Evolutionary conservation across 2,797 vertebrate genomes (phyloP).

Genomic region (Okamejei kenojei): DNA sequence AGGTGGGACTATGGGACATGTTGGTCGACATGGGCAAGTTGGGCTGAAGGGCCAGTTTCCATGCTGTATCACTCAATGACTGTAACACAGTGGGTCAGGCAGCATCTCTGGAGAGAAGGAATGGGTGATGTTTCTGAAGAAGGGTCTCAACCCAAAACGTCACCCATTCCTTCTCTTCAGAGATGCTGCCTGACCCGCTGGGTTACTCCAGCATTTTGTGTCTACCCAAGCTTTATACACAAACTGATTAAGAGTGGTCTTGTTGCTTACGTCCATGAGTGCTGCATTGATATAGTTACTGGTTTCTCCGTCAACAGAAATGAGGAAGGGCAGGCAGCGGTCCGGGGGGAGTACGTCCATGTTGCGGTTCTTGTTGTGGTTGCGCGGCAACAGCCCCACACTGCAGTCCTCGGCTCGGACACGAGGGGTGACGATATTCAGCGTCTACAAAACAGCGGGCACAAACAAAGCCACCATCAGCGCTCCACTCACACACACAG

Average conservation of each 20-base stretch:
- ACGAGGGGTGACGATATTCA: slow-evolving; percentile 92
- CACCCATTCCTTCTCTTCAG: too few relatives aligned
- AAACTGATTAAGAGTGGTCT: background rate
- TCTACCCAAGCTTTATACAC: background rate
- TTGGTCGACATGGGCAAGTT: too few relatives aligned
- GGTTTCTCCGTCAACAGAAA: slow-evolving; percentile 90
- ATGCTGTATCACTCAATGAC: too few relatives aligned
- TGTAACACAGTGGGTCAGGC: too few relatives aligned
- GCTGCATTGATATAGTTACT: slow-evolving; percentile 97
- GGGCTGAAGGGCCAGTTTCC: too few relatives aligned
- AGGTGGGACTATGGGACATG: too few relatives aligned
- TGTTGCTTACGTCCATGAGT: slow-evolving; percentile 81
- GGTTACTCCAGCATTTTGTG: too few relatives aligned
- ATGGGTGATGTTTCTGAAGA: too few relatives aligned
- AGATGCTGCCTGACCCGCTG: too few relatives aligned
- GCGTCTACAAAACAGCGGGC: slow-evolving; percentile 60
- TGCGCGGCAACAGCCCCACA: slow-evolving; percentile 84
- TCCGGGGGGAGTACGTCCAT: slow-evolving; percentile 90
- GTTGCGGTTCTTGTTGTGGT: slow-evolving; percentile 93
- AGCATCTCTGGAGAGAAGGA: too few relatives aligned
- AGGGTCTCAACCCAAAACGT: too few relatives aligned
- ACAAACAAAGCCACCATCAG: background rate
- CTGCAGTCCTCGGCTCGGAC: slow-evolving; percentile 92
- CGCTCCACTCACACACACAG: too few relatives aligned
- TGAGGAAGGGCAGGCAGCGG: slow-evolving; percentile 92